Evolutionary conservation across 2,113 vertebrate genomes (phyloP), one percentile per base, ranked within the genome.

Genomic region (Microtus ochrogaster): DNA sequence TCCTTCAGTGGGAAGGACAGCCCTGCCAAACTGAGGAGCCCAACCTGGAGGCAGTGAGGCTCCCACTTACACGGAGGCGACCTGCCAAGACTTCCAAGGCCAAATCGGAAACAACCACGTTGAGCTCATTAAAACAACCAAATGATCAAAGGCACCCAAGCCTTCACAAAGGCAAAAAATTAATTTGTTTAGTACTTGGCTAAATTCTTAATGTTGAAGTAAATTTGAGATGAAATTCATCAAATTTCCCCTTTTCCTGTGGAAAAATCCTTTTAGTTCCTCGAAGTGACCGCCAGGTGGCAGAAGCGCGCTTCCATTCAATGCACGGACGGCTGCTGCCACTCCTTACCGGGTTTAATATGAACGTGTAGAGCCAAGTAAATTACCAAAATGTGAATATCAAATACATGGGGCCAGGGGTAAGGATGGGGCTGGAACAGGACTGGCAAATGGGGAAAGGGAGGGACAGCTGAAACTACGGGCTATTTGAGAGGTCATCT

Each of bases 51-150:
- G 98, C 98, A 78, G 96, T 41, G 36, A 98, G 97, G 36, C 97
- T 98, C 96, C 0, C 95, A 88, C 98, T 98, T 97, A 98, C 97
- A 91, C 93, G 0, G 52, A 79, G 97, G 98, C 97, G 49, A 92
- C 17, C 44, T 93, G 98, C 98, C 98, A 98, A 98, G 97, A 89
- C 95, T 97, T 97, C 89, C 76, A 97, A 97, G 97, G 98, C 98
- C 98, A 99, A 98, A 97, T 98, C 98, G 98, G 98, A 99, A 98
- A 99, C 98, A 96, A 98, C 97, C 98, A 98, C 98, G 91, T 95
- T 98, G 98, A 98, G 98, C 98, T 98, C 98, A 98, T 98, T 98
- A 98, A 95, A 91, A 96, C 93, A 94, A 96, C 94, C 94, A 96
- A 97, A 97, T 92, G 98, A 99, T 98, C 98, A 98, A 98, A 98